phyloP scores from a whole-genome alignment of 30 jellyfish, hydroid and myxozoan genomes.

The Cassiopea xamachana region DNA sequence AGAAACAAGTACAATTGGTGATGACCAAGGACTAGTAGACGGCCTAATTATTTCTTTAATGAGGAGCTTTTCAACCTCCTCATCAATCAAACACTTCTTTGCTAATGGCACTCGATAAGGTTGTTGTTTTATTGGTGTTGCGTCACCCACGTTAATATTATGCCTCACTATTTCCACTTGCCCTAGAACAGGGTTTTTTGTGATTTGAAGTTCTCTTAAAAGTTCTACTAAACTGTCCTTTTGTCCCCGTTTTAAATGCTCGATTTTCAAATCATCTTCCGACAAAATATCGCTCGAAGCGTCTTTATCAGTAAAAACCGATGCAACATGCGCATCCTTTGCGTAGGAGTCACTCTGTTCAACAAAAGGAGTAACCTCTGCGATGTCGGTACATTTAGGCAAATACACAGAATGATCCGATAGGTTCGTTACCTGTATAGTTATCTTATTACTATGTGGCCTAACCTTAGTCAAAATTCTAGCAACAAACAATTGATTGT shows the following conservation, averaged over 20 bases:
- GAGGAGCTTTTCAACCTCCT: slow-evolving; percentile 54
- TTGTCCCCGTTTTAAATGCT: slow-evolving; percentile 14
- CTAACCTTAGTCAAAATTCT: slow-evolving; percentile 28
- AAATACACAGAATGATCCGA: slow-evolving; percentile 9
- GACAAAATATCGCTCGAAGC: slow-evolving; percentile 6
- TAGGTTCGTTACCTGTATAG: slow-evolving; percentile 22
- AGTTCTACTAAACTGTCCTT: not conserved
- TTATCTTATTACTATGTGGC: slow-evolving; percentile 2
- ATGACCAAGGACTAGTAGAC: slow-evolving; percentile 72
- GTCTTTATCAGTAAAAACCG: not conserved
- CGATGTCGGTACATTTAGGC: slow-evolving; percentile 22
- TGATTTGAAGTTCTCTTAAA: slow-evolving; percentile 12
- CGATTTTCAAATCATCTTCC: slow-evolving; percentile 8
- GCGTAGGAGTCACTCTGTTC: slow-evolving; percentile 4
- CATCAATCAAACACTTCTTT: slow-evolving; percentile 23
- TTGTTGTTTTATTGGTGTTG: slow-evolving; percentile 50
- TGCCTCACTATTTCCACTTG: slow-evolving; percentile 26
- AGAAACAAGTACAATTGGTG: slow-evolving; percentile 72
- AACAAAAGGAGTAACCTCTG: slow-evolving; percentile 11
- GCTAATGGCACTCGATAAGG: slow-evolving; percentile 57
- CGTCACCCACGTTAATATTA: slow-evolving; percentile 34
- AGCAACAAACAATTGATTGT: slow-evolving; percentile 17
- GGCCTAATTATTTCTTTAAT: slow-evolving; percentile 36
- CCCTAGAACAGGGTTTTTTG: slow-evolving; percentile 21
- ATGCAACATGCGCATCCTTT: not conserved